Evolutionary conservation across 2,113 vertebrate species (phyloP).

Genomic region (Chaetodon trifascialis): DNA sequence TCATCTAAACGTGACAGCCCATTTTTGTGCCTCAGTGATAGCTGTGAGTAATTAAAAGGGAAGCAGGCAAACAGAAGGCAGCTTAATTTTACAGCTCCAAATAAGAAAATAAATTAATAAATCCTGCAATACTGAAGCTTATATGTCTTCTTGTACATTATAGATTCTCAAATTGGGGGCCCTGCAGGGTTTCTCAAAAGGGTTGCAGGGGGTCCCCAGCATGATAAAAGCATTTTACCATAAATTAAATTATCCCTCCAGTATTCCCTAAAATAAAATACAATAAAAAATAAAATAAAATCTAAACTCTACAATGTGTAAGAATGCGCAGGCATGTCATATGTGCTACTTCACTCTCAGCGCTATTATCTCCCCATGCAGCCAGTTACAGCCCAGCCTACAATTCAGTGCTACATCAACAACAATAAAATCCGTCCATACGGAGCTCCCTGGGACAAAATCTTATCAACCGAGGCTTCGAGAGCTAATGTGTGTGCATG

Average conservation of each 20-base stretch:
- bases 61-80: constrained; percentile 17
- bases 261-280: neutral
- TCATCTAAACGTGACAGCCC: constrained; percentile 11
- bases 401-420: constrained; percentile 59
- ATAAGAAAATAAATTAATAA: constrained; percentile 32
- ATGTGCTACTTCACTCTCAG: constrained; percentile 43
- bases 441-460: constrained; percentile 40
- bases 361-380: constrained; percentile 57
- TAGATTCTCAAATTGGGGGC: constrained; percentile 7
- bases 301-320: neutral
- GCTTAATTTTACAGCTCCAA: constrained; percentile 27
- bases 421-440: constrained; percentile 68
- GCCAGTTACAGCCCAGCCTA: constrained; percentile 48
- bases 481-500: constrained; percentile 39
- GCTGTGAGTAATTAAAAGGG: constrained; percentile 32
- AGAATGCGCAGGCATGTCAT: constrained; percentile 5
- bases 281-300: neutral
- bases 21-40: neutral
- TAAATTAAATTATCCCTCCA: constrained; percentile 27
- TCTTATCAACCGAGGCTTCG: constrained; percentile 14
- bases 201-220: neutral
- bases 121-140: neutral
- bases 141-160: constrained; percentile 11
- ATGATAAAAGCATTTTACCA: neutral
- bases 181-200: neutral